Base-by-base conservation (phyloP, 2,113 vertebrate genomes). In the Nothocercus nigrocapillus region DNA sequence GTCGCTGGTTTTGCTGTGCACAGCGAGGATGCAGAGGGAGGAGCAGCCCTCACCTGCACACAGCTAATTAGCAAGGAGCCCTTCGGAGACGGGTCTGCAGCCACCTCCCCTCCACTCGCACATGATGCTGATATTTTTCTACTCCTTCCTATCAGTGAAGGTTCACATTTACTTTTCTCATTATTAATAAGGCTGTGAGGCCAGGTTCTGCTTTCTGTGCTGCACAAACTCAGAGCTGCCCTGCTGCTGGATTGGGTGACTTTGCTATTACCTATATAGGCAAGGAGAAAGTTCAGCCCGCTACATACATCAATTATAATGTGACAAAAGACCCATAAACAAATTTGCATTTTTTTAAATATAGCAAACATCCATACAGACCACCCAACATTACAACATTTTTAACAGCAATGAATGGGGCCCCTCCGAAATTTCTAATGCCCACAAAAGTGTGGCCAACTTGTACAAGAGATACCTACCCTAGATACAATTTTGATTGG, bases 81-180 rank as follows among this genome's bases (percentile, higher is more conserved):
- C 84, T 86, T 86, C 84, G 62, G 84, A 94, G 67, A 17, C 72
- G 32, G 83, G 72, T 38, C 88, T 32, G 76, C 93, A 56, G 94
- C 91, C 62, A 82, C 70, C 93, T 90, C 82, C 79, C 69, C 79
- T 27, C 70, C 36, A 11, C 64, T 72, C 20, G 3, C 74, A 74
- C 51, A 28, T 9, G 38, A 14, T 36, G 84, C 80, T 45, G 93
- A 27, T 51, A 47, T 78, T 91, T 83, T 62, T 2, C 70, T 25
- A 42, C 42, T n/a, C 89, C 40, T 72, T 22, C 58, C 5, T 17
- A 44, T 13, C 67, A 32, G 25, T 1, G 5, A 74, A 45, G 8
- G 15, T 18, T 70, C 76, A 56, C 51, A 42, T 72, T 79, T 28
- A 42, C 58, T 92, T 82, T 44, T 15, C 49, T 59, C 53, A 5